Percentiles rank a stretch among this genome's conserved stretches.
phyloP scores from a whole-genome alignment of 2,888 invertebrate genomes.

The Pimpla rufipes region DNA sequence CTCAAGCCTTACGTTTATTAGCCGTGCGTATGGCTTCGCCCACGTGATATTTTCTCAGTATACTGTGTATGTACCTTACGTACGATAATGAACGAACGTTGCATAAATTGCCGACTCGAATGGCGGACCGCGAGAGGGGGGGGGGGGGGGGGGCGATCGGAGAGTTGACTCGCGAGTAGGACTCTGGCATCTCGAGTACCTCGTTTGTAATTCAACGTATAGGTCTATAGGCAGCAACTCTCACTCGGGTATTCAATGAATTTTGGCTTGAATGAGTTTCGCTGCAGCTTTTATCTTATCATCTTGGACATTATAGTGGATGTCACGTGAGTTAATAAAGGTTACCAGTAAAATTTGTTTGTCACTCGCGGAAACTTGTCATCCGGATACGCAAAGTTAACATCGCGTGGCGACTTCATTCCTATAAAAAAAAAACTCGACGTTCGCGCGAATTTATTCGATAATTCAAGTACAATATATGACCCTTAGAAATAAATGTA shows the following conservation, averaged over 20 bases:
- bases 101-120: constrained; percentile 68
- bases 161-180: constrained; percentile 62
- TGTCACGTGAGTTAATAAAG: not conserved
- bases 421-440: too few species aligned
- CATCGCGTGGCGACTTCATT: too few species aligned
- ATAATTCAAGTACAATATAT: too few species aligned
- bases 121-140: too few species aligned
- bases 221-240: not conserved
- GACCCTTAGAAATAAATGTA: too few species aligned
- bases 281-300: not conserved
- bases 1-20: constrained; percentile 29
- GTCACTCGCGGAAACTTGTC: too few species aligned
- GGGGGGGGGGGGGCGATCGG: not conserved
- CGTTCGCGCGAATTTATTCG: too few species aligned
- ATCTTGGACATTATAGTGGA: not conserved
- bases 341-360: too few species aligned
- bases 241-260: constrained; percentile 27
- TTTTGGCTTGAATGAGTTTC: constrained; percentile 67
- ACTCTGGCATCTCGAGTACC: constrained; percentile 63
- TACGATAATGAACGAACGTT: constrained; percentile 70
- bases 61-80: constrained; percentile 18
- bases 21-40: constrained; percentile 55
- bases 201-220: constrained; percentile 66
- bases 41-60: constrained; percentile 67
- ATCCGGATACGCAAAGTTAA: too few species aligned